Percentiles rank a stretch among this genome's conserved stretches.
Evolutionary conservation across 2,888 invertebrate genomes (phyloP).

Genomic region (Cabera pusaria): DNA sequence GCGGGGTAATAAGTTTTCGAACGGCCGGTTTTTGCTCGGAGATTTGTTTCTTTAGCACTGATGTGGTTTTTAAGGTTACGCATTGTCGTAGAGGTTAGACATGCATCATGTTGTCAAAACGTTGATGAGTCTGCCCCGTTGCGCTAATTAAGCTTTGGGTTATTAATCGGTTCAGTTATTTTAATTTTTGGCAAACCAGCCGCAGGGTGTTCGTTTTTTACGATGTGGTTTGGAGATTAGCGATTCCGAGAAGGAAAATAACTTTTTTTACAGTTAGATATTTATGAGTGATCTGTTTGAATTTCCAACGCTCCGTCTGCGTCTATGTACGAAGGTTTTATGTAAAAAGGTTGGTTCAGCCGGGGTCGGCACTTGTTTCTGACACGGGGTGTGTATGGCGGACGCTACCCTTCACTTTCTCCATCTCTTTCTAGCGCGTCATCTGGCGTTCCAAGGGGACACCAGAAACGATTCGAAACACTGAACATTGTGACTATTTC

Average conservation of each 20-base stretch:
- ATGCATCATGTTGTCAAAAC: constrained; percentile 63
- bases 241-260: constrained; percentile 71
- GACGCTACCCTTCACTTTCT: constrained; percentile 66
- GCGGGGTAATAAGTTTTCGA: constrained; percentile 68
- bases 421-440: constrained; percentile 61
- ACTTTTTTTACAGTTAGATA: too few species aligned
- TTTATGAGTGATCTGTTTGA: constrained; percentile 54
- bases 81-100: constrained; percentile 55
- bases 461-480: constrained; percentile 78
- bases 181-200: constrained; percentile 61
- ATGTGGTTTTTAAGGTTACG: constrained; percentile 51
- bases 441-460: constrained; percentile 74
- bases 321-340: constrained; percentile 27
- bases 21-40: constrained; percentile 69
- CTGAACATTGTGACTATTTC: constrained; percentile 71
- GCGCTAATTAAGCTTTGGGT: constrained; percentile 67
- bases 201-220: constrained; percentile 66
- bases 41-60: constrained; percentile 54
- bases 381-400: constrained; percentile 76
- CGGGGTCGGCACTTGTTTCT: constrained; percentile 76
- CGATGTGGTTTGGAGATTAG: constrained; percentile 72
- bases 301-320: too few species aligned
- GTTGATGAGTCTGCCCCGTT: constrained; percentile 66
- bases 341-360: constrained; percentile 64
- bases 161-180: constrained; percentile 76